Evolutionary conservation across 2,888 invertebrate species (phyloP).

Genomic region (Syritta pipiens): DNA sequence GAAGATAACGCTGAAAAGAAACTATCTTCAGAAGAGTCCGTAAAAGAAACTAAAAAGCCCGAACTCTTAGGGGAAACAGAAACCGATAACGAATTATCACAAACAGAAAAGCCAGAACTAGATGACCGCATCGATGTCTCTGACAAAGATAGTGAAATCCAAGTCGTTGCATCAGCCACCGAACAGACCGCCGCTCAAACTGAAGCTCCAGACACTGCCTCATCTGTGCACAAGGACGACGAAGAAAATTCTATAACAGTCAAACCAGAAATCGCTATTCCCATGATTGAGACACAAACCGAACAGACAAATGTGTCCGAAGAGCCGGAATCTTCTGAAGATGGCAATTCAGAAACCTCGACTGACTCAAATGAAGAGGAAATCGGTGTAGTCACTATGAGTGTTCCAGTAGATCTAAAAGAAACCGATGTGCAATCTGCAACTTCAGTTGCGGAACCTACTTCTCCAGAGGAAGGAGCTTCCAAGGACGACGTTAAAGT

Average conservation of each 20-base stretch:
- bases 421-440: constrained; percentile 22
- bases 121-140: too few relatives aligned
- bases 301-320: too few relatives aligned
- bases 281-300: not conserved
- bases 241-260: not conserved
- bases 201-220: not conserved
- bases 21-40: too few relatives aligned
- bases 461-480: constrained; percentile 35
- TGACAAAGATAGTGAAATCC: not conserved
- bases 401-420: constrained; percentile 38
- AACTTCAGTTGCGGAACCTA: not conserved
- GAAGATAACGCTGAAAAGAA: too few relatives aligned
- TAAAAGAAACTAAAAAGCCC: too few relatives aligned
- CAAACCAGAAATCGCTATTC: not conserved
- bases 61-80: too few relatives aligned
- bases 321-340: constrained; percentile 55
- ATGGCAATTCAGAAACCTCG: constrained; percentile 33
- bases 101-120: too few relatives aligned
- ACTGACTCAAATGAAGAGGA: constrained; percentile 41
- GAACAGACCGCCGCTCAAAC: not conserved
- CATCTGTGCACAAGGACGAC: constrained; percentile 16
- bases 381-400: constrained; percentile 38
- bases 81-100: too few relatives aligned
- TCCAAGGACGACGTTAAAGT: constrained; percentile 50
- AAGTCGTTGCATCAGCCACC: not conserved